A percentile compares a stretch with the other conserved stretches of the same genome.
These are phyloP conservation scores for Notodonta dromedarius DNA, from an alignment of 2,888 invertebrate genomes.

Conservation along the genomic window DNA sequence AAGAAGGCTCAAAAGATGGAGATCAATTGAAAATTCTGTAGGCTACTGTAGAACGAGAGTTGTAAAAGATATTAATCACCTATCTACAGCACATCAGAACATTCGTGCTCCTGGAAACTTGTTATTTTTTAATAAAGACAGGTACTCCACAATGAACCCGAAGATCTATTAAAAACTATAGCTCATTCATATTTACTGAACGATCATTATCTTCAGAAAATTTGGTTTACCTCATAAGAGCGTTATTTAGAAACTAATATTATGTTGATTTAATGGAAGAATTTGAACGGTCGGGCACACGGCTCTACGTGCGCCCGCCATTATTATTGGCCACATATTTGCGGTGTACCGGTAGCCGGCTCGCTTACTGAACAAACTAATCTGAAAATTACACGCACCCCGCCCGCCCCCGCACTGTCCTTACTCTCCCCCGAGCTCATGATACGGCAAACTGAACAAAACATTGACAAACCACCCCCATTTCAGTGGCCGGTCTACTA, in stretches of 20 bases:
- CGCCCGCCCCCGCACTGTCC: slow-evolving; percentile 31
- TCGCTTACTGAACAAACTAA: slow-evolving; percentile 79
- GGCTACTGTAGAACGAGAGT: neutral
- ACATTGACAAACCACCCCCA: slow-evolving; percentile 45
- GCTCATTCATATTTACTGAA: too few species aligned
- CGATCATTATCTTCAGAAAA: neutral
- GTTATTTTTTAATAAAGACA: too few species aligned
- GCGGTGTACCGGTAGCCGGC: slow-evolving; percentile 55
- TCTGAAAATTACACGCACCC: slow-evolving; percentile 77
- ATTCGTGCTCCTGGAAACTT: too few species aligned
- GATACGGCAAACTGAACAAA: slow-evolving; percentile 47
- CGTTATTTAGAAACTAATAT: slow-evolving; percentile 21
- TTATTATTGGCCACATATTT: slow-evolving; percentile 76
- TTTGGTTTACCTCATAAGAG: neutral
- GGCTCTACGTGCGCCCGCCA: slow-evolving; percentile 25
- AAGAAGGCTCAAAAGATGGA: slow-evolving; percentile 10
- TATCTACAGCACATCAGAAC: too few species aligned
- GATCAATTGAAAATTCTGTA: slow-evolving; percentile 2
- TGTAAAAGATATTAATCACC: neutral
- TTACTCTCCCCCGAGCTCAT: slow-evolving; percentile 30
- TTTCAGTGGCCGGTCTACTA: slow-evolving; percentile 30
- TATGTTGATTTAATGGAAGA: slow-evolving; percentile 36
- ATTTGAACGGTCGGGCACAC: slow-evolving; percentile 22
- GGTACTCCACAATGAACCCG: too few species aligned
- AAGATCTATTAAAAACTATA: too few species aligned